Evolutionary conservation across 2,113 vertebrate genomes (phyloP), one percentile per base, ranked within the genome.

Genomic region (Aegotheles bennettii): DNA sequence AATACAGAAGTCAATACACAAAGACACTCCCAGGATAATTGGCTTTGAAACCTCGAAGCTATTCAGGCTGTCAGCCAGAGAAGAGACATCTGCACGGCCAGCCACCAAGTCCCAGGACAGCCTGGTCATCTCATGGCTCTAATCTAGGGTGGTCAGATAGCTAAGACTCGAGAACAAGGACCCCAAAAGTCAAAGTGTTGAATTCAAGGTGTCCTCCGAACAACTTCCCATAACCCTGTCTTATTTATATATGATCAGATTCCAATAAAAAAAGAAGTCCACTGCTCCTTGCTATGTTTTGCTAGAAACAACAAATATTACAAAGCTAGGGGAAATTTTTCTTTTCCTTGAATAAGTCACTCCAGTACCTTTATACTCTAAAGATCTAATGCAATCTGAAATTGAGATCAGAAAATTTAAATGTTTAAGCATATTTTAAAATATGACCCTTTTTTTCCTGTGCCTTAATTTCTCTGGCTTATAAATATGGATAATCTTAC

Each of bases 361-460:
- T 56, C 20, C 19, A 42, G 43, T 68, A 56, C 21, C 42, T 87
- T 93, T 64, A 38, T 36, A 74, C 17, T 33, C 25, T 59, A 56
- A 94, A 43, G 23, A 13, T 29, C 33, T 78, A 36, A 86, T 50
- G 16, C 35, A 84, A 77, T 54, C 48, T 68, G 78, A 87, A 91
- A 71, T 6, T 73, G n/a, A 84, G 31, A 91, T 75, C 28, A 74
- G 20, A 70, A 67, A 61, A 81, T 84, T 61, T 73, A 85, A 78
- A 64, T 61, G 25, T 26, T 53, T 74, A 80, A 80, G 23, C 8
- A 45, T 61, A 65, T 79, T 90, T 96, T 69, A 80, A 88, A 83
- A 24, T 51, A 61, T 28, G 13, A 45, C 7, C 5, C 21, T 60
- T 82, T 85, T 61, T 57, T n/a, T 45, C 10, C 20, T 63, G 6